These are phyloP conservation scores for Colletes gigas DNA, from an alignment of 1,140 invertebrate species.

Conservation along the genomic window DNA sequence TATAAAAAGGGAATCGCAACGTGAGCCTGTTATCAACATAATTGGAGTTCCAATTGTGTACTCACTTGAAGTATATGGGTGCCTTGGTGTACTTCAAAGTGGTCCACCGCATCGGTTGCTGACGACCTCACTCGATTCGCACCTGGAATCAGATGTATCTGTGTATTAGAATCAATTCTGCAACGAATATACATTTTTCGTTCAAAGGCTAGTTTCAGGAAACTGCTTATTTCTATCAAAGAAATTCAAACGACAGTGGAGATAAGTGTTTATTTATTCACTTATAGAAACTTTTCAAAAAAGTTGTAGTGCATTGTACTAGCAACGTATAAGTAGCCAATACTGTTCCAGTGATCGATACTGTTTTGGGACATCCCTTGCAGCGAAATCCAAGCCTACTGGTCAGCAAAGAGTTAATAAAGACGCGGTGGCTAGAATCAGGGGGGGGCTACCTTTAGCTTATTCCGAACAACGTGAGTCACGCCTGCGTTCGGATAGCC, in stretches of 20 bases:
- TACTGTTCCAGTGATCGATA: background rate
- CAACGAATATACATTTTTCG: too few relatives aligned
- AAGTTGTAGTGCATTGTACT: too few relatives aligned
- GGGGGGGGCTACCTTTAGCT: constrained; percentile 25
- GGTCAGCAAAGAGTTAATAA: constrained; percentile 39
- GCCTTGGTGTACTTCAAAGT: constrained; percentile 97
- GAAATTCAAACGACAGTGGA: too few relatives aligned
- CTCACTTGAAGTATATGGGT: constrained; percentile 97
- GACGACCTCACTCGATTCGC: constrained; percentile 85
- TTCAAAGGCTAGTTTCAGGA: too few relatives aligned
- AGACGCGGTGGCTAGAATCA: constrained; percentile 6
- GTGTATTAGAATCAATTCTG: too few relatives aligned
- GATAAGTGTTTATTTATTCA: too few relatives aligned
- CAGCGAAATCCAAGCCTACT: background rate
- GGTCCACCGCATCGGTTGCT: constrained; percentile 87
- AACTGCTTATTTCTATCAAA: too few relatives aligned
- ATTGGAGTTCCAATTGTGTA: background rate
- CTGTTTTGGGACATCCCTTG: background rate
- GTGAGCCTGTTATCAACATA: background rate
- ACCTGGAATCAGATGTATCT: constrained; percentile 82
- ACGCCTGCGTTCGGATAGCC: constrained; percentile 41
- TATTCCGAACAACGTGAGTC: constrained; percentile 64
- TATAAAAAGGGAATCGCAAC: too few relatives aligned
- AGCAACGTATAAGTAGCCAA: too few relatives aligned
- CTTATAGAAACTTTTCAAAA: too few relatives aligned